Base-by-base conservation (phyloP, 2,797 vertebrate species). In the Lacerta viridis region DNA sequence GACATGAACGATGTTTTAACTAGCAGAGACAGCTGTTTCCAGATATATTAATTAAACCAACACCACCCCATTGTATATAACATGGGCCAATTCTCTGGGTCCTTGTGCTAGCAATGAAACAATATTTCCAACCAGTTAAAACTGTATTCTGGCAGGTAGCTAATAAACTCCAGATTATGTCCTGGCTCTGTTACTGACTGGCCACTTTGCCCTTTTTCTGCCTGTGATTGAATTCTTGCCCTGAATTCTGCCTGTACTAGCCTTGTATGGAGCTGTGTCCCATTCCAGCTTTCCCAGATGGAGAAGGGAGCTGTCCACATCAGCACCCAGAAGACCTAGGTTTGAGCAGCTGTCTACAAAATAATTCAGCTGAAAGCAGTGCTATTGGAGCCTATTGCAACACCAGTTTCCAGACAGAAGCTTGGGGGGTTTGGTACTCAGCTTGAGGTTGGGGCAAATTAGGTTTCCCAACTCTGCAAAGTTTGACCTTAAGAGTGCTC, bases 1-100 rank as follows among this genome's bases (percentile, higher is more conserved):
- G 90, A 95, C 93, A 93, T 59, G 20, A 33, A 72, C 36, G 15
- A 20, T 25, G 7, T 74, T 80, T 41, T 43, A 17, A 25, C 74
- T 89, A 43, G 61, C 86, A 46, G 59, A 81, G 43, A 78, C 7
- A 77, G 75, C n/a, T 33, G 87, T 13, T 87, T 88, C 39, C 68
- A 43, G 46, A 76, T 6, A 36, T 74, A 27, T 79, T 36, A 61
- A 80, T 5, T 81, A 81, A 29, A 23, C 7, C 4, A 80, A 33
- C 15, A 55, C 50, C 50, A 55, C 11, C 33, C 29, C 61, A 29
- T 88, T 83, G 15, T 88, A 33, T 77, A 64, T 29, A 1, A 75
- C 66, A 68, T 1, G 3, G n/a, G 11, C 20, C 13, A 59, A 23
- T 80, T 74, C 29, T 66, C 20, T 64, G 10, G 23, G 15, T 7